Percentiles rank a stretch among this genome's conserved stretches.
These are phyloP conservation scores for Cremastinae sp. DNA, from an alignment of 2,888 invertebrate genomes.

Conservation along the genomic window DNA sequence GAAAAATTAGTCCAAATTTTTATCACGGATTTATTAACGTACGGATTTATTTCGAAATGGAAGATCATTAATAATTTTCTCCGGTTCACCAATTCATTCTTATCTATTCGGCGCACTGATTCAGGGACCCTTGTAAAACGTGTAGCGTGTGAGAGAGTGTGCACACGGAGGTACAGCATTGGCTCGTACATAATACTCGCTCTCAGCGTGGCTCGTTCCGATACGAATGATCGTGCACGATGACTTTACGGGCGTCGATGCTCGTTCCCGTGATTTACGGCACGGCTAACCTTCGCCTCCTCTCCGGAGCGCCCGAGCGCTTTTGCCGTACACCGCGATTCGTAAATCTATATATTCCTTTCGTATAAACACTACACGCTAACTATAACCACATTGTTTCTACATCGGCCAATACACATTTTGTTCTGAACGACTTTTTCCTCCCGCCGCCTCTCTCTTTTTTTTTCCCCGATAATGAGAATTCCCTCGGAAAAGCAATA, in stretches of 20 bases:
- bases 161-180: not conserved
- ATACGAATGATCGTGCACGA: constrained; percentile 75
- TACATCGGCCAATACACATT: constrained; percentile 38
- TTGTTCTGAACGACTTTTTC: constrained; percentile 23
- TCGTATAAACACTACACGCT: constrained; percentile 25
- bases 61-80: constrained; percentile 22
- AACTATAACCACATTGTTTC: constrained; percentile 58
- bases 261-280: constrained; percentile 78
- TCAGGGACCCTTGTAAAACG: not conserved
- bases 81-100: constrained; percentile 18
- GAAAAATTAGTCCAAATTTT: not conserved
- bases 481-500: constrained; percentile 1
- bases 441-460: constrained; percentile 7
- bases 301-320: constrained; percentile 53
- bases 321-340: constrained; percentile 38
- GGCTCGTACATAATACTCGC: constrained; percentile 35
- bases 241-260: constrained; percentile 78
- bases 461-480: not conserved
- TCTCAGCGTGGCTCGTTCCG: constrained; percentile 60
- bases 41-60: constrained; percentile 16
- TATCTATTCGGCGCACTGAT: constrained; percentile 18
- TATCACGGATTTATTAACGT: not conserved
- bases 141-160: not conserved
- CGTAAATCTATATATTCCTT: constrained; percentile 23
- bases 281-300: constrained; percentile 75